Evolutionary conservation across 1,140 invertebrate species (phyloP), one percentile per base, ranked within the genome.

Genomic region (Drosophila asahinai): DNA sequence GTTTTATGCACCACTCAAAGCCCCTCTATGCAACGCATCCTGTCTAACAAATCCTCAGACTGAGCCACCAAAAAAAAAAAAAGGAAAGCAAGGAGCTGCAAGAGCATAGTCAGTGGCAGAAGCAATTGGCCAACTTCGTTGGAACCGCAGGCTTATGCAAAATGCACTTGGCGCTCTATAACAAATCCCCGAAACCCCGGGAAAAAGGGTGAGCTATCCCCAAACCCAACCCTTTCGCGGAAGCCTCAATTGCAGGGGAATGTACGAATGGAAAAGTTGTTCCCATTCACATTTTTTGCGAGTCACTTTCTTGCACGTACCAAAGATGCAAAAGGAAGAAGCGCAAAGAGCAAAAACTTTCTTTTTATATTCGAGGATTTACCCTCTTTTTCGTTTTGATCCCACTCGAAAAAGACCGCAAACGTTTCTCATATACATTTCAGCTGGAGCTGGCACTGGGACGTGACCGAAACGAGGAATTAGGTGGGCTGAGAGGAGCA

Each of bases 91-190:
- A 14, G 25, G 12, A 30, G 12, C 19, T 27, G 27, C 30, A 51
- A 40, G 51, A 78, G 71, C 80, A 68, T 51, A 51, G 55, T 47
- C 59, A 25, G 49, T 48, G 27, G 25, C 45, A 78, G 45, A 57
- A 45, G 62, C 51, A 67, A 52, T 33, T 62, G 40, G 65, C 48
- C 42, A 74, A 60, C 54, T 70, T 73, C 36, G 49, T 64, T 63
- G 57, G 59, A 70, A 65, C 77, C 81, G 55, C 86, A 79, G 77
- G 81, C 77, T 87, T 87, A 87, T 89, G 84, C 84, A 90, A 90
- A 87, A 84, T 87, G 86, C 84, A 87, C 75, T 80, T 81, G 81
- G 71, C 66, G 70, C 64, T 80, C 62, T 61, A 63, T 58, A 90
- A 81, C 68, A 75, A 81, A 89, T 75, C 70, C 65, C 22, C 51